Conservation (phyloP, 2,113 vertebrate species). For the western clawed frog (Xenopus tropicalis) region UCB_Xtro_10.0 CM004447.2:152911001-152911500, state of each 20-base stretch:
- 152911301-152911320: conserved; percentile 49
- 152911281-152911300: conserved; percentile 56
- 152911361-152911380: conserved; percentile 41
- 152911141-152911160: neutral
- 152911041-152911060: too few relatives aligned
- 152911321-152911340: conserved; percentile 36
- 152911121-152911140: neutral
- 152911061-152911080: too few relatives aligned
- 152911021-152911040: too few relatives aligned
- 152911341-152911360: conserved; percentile 9
- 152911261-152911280: conserved; percentile 42
- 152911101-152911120: too few relatives aligned
- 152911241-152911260: neutral
- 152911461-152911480: neutral
- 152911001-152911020: too few relatives aligned
- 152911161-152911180: neutral
- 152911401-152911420: conserved; percentile 19
- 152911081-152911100: too few relatives aligned
- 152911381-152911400: conserved; percentile 26
- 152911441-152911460: conserved; percentile 15
- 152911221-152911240: conserved; percentile 37
- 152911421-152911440: conserved; percentile 15
- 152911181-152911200: neutral
- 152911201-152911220: conserved; percentile 15
- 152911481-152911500: neutral